Evolutionary conservation across 2,797 vertebrate species (phyloP), one percentile per base, ranked within the genome.

Genomic region (Gadopsis bispinosus): DNA sequence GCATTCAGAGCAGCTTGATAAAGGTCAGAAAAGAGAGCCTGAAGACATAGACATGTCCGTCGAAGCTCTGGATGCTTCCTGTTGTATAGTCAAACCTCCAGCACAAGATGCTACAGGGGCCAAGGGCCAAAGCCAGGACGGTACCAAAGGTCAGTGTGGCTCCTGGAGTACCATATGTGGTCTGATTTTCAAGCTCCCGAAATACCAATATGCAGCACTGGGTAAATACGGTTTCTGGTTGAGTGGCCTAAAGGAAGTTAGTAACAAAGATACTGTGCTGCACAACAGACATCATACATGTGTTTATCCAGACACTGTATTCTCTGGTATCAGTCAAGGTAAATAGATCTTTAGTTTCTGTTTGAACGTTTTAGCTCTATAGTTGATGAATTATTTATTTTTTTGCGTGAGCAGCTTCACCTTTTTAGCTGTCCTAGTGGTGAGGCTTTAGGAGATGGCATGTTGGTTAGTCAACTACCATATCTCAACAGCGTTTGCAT

Each of bases 21-120:
- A 77, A 55, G 51, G 33, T 74, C 75, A 70, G 39, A 76, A 53
- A 3, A 17, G 3, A 4, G 14, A 60, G 31, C 69, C 66, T 2
- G 88, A 89, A 10, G 79, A 87, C 17, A 39, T 68, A 0, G 88
- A 92, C 79, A 81, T 86, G 73, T 83, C 85, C 7, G 86, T 76
- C 4, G 84, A 93, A 4, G 77, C 79, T 78, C 69, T 60, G 68
- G 80, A 86, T n/a, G 72, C 54, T 61, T 79, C 79, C 56, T 81
- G 68, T 33, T 81, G 68, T 33, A 22, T 63, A 16, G 59, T 63
- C 29, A 73, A 51, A 6, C 20, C 84, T 3, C 5, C 51, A 35
- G 54, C 60, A 1, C 63, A 60, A 41, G 86, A 85, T 5, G 2
- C 6, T 1, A 7, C 70, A 14, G 47, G 2, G 33, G 16, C 55